phyloP scores from a whole-genome alignment of 2,888 invertebrate genomes.

The Chrysolina haemoptera region DNA sequence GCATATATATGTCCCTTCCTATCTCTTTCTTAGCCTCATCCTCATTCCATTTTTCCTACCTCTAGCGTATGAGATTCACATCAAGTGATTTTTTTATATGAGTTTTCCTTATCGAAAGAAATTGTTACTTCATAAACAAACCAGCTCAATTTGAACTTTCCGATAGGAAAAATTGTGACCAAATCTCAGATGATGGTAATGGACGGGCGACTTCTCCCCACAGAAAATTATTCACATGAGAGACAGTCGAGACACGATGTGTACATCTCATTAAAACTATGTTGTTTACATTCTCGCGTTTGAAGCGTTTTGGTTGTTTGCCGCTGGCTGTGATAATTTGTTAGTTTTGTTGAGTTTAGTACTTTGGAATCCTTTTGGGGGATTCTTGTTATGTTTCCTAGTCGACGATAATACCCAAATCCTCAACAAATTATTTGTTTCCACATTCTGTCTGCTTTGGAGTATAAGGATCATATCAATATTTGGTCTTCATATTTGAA shows the following conservation, averaged over 20 bases:
- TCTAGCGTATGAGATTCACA: too few relatives aligned
- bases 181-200: not conserved
- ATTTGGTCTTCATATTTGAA: not conserved
- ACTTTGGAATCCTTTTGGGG: constrained; percentile 4
- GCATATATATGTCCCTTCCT: too few relatives aligned
- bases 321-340: constrained; percentile 7
- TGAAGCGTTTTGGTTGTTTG: constrained; percentile 7
- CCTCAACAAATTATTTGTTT: not conserved
- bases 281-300: constrained; percentile 10
- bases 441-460: not conserved
- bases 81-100: too few relatives aligned
- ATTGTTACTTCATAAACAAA: too few relatives aligned
- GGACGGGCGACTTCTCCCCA: not conserved
- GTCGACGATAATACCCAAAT: not conserved
- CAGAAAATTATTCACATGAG: not conserved
- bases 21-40: too few relatives aligned
- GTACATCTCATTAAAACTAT: constrained; percentile 12
- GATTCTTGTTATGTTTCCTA: not conserved
- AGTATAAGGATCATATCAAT: not conserved
- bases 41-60: too few relatives aligned
- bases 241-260: not conserved
- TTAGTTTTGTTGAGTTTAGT: constrained; percentile 1
- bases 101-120: too few relatives aligned
- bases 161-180: too few relatives aligned
- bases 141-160: too few relatives aligned